These are phyloP conservation scores for Phenacoccus solenopsis DNA, from an alignment of 1,140 invertebrate species.

Conservation along the genomic window DNA sequence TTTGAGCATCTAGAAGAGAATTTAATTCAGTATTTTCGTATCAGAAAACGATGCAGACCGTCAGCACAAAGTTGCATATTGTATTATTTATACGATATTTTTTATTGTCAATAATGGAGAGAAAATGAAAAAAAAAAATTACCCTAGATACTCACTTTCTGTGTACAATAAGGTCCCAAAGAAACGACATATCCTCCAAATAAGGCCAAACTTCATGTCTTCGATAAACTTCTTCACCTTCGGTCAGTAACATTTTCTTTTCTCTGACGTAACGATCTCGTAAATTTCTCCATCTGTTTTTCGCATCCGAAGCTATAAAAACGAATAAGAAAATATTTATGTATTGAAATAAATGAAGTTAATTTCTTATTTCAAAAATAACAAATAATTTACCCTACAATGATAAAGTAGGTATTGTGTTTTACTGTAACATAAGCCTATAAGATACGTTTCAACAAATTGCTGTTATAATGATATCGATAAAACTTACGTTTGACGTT, in stretches of 20 bases:
- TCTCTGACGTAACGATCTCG: background rate
- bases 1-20: background rate
- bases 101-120: background rate
- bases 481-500: conserved; percentile 12
- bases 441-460: no score
- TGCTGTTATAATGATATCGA: no score
- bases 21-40: no score
- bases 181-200: conserved; percentile 5
- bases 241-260: conserved; percentile 6
- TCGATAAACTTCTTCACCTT: conserved; percentile 10
- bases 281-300: conserved; percentile 11
- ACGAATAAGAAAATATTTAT: no score
- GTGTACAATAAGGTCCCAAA: background rate
- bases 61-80: no score
- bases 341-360: no score
- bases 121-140: background rate
- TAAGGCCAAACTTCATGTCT: conserved; percentile 6
- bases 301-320: conserved; percentile 7
- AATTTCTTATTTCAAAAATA: no score
- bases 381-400: no score
- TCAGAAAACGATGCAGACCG: no score
- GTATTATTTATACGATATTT: no score
- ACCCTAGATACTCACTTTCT: background rate
- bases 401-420: no score
- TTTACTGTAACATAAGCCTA: no score